Percentiles rank a stretch among this genome's conserved stretches.
phyloP scores from a whole-genome alignment of 2,888 invertebrate species.

The Parelbella ahira region DNA sequence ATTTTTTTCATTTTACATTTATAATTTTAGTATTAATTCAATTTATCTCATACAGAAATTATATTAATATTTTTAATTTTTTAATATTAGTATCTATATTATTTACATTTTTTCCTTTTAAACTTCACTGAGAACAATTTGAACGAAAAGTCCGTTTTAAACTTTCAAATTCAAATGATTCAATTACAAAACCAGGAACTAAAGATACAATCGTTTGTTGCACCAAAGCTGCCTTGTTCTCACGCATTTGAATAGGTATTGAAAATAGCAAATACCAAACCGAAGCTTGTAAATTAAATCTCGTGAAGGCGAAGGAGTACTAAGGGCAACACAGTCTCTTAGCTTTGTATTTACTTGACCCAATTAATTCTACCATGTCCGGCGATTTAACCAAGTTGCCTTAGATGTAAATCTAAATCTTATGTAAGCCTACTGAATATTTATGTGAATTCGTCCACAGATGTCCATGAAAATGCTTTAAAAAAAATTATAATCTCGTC shows the following conservation, averaged over 20 bases:
- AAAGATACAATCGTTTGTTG: conserved; percentile 11
- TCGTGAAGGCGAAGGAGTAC: conserved; percentile 19
- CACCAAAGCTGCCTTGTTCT: conserved; percentile 15
- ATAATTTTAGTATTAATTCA: no score
- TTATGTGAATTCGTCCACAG: no score
- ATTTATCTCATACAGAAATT: no score
- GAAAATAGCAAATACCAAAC: conserved; percentile 24
- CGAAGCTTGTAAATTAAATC: conserved; percentile 24
- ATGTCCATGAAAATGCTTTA: no score
- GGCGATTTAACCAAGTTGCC: conserved; percentile 20
- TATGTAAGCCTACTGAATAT: neutral
- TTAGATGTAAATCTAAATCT: conserved; percentile 9
- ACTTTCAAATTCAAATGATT: no score
- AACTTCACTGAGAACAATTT: no score
- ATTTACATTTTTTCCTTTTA: no score
- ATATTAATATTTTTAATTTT: no score
- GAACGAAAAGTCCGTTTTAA: no score
- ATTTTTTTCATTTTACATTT: neutral
- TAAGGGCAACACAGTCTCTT: conserved; percentile 22
- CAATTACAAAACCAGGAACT: conserved; percentile 19
- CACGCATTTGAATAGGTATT: conserved; percentile 23
- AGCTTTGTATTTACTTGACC: conserved; percentile 25
- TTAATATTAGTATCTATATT: no score
- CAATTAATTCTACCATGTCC: conserved; percentile 23
- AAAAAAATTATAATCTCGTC: no score